Evolutionary conservation across 2,113 vertebrate genomes (phyloP).

Genomic region (Nycticorax nycticorax): DNA sequence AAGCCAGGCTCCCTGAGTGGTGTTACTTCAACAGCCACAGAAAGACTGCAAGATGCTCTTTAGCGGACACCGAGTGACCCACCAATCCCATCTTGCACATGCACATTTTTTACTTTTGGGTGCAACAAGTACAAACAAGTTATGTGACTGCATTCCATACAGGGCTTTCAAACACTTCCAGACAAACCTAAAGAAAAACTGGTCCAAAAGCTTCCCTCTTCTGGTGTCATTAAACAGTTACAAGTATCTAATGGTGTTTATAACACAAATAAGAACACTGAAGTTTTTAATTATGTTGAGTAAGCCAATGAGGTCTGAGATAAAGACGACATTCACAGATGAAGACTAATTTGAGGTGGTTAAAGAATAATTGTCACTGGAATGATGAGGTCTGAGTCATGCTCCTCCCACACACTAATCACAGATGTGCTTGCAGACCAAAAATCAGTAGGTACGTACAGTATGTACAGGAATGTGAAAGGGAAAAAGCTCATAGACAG

Average conservation of each 20-base stretch:
- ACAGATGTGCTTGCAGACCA: neutral
- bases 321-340: neutral
- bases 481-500: neutral
- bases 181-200: neutral
- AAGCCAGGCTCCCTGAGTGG: neutral
- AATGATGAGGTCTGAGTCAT: conserved; percentile 31
- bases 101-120: neutral
- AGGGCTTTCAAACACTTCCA: neutral
- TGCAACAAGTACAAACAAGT: neutral
- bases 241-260: neutral
- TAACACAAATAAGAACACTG: neutral
- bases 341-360: conserved; percentile 16
- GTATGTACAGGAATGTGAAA: neutral
- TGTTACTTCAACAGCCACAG: neutral
- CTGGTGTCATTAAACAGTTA: neutral
- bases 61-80: neutral
- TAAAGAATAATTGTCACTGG: conserved; percentile 25
- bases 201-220: neutral
- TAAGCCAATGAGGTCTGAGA: neutral
- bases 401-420: neutral
- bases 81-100: neutral
- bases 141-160: neutral
- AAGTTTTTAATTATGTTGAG: neutral
- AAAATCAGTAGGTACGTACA: neutral
- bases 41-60: neutral